These are phyloP conservation scores for Morinoia aosen DNA, from an alignment of 2,888 invertebrate genomes.

Conservation along the genomic window DNA sequence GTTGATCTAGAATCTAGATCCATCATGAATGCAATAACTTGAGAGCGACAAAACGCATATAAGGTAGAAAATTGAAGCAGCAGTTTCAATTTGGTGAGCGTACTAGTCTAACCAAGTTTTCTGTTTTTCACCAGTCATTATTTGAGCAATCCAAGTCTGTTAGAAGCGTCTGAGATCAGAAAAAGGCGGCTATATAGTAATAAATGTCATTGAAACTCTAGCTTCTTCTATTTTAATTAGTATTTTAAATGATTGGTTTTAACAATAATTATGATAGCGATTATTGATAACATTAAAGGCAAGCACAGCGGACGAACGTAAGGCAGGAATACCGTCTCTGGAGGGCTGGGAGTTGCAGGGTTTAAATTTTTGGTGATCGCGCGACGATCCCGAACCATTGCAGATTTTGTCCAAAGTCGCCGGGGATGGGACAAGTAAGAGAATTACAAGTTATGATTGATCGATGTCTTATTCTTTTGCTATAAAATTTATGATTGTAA, in stretches of 20 bases:
- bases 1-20: too few species aligned
- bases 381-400: too few species aligned
- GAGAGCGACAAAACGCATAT: too few species aligned
- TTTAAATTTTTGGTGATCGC: neutral
- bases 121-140: neutral
- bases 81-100: too few species aligned
- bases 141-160: neutral
- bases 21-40: too few species aligned
- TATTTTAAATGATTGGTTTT: neutral
- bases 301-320: neutral
- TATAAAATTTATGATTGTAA: neutral
- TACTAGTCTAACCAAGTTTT: too few species aligned
- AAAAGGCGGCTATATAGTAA: neutral
- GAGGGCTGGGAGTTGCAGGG: neutral
- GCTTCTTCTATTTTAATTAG: neutral
- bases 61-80: too few species aligned
- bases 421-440: too few species aligned
- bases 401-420: too few species aligned
- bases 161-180: neutral
- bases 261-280: neutral
- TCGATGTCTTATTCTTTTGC: neutral
- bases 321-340: neutral
- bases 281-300: neutral
- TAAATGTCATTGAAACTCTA: neutral
- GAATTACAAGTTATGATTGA: neutral